phyloP scores from a whole-genome alignment of 2,797 vertebrate genomes.

The Melanotaenia nigrans region DNA sequence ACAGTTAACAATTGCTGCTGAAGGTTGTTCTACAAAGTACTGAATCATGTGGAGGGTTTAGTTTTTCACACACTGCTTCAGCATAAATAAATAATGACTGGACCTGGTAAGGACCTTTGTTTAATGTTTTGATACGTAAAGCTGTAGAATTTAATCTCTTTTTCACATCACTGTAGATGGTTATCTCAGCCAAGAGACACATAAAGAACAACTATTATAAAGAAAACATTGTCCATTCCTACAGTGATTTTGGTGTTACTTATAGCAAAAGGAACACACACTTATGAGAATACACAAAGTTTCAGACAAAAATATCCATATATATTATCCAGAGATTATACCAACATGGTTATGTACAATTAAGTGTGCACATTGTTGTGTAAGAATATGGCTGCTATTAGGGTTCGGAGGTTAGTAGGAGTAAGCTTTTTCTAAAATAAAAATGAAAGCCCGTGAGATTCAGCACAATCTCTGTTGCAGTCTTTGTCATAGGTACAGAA shows the following conservation, averaged over 20 bases:
- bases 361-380: neutral
- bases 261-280: slow-evolving; percentile 22
- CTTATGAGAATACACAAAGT: slow-evolving; percentile 54
- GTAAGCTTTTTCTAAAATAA: neutral
- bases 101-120: neutral
- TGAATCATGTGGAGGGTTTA: neutral
- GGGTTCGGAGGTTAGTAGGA: neutral
- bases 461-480: neutral
- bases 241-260: slow-evolving; percentile 3
- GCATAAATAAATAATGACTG: neutral
- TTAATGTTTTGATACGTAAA: neutral
- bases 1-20: neutral
- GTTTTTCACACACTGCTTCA: neutral
- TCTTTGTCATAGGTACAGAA: neutral
- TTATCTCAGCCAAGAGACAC: neutral
- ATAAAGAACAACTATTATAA: neutral
- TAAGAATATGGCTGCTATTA: slow-evolving; percentile 21
- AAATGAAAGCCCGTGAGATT: neutral
- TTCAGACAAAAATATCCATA: slow-evolving; percentile 12
- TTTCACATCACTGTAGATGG: neutral
- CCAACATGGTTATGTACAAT: slow-evolving; percentile 15
- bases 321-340: slow-evolving; percentile 5
- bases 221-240: neutral
- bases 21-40: neutral
- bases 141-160: neutral